A percentile compares a stretch with the other conserved stretches of the same genome.
phyloP scores from a whole-genome alignment of 2,797 vertebrate species.

The Sebastes matsubarae region DNA sequence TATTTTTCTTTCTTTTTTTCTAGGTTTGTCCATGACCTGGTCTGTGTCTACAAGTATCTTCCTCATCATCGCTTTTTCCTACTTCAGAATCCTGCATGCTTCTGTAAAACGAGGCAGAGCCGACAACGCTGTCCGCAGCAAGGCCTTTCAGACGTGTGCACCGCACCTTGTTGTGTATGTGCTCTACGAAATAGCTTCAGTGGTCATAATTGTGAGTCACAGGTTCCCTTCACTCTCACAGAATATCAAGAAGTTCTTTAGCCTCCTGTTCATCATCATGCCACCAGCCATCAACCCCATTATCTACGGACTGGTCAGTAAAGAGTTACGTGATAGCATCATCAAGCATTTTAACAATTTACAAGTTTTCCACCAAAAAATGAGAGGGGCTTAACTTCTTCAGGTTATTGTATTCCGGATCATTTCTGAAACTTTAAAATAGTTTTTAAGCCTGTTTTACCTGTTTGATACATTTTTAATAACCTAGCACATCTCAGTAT shows the following conservation, averaged over 20 bases:
- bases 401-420: not conserved
- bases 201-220: slow-evolving; percentile 30
- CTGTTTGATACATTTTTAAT: not conserved
- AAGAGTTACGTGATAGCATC: slow-evolving; percentile 52
- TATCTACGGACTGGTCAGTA: slow-evolving; percentile 65
- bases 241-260: slow-evolving; percentile 57
- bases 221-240: slow-evolving; percentile 36
- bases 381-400: not conserved
- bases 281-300: slow-evolving; percentile 58
- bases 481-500: not conserved
- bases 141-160: slow-evolving; percentile 63
- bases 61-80: slow-evolving; percentile 65
- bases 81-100: slow-evolving; percentile 55
- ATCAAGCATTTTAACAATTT: slow-evolving; percentile 12
- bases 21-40: slow-evolving; percentile 61
- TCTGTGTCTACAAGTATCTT: slow-evolving; percentile 47
- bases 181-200: slow-evolving; percentile 1
- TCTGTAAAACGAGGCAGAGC: slow-evolving; percentile 17
- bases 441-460: not conserved
- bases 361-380: not conserved
- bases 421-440: not conserved
- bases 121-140: slow-evolving; percentile 14
- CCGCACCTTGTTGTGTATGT: slow-evolving; percentile 62
- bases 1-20: not conserved
- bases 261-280: slow-evolving; percentile 49